Conservation (phyloP, 2,113 vertebrate genomes). For the Prolemur simus region DNA sequence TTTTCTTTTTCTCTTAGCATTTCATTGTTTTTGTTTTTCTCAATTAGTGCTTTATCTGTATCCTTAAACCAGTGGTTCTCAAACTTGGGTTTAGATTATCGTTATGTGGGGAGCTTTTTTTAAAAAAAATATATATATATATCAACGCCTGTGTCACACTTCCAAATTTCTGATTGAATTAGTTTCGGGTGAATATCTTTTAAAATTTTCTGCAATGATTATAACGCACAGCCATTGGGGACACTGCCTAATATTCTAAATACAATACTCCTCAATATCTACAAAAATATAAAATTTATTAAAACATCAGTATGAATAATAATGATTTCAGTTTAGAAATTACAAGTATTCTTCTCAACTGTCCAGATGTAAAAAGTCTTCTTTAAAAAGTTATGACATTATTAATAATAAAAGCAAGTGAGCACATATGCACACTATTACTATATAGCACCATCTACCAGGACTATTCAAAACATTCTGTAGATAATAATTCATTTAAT, state of each 20-base stretch:
- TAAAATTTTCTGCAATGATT: not conserved
- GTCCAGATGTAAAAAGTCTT: not conserved
- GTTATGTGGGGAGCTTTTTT: not conserved
- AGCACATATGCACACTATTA: not conserved
- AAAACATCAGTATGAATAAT: not conserved
- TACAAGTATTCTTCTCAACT: not conserved
- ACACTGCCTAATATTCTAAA: not conserved
- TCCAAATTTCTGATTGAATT: not conserved
- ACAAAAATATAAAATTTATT: not conserved
- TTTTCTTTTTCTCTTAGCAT: not conserved
- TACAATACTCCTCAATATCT: not conserved
- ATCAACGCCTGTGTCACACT: fast-evolving
- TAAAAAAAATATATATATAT: not conserved
- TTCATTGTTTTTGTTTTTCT: not conserved
- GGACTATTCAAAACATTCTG: not conserved
- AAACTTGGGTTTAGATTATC: not conserved
- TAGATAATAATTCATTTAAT: not conserved
- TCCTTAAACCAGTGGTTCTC: not conserved
- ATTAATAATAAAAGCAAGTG: not conserved
- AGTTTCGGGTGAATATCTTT: not conserved
- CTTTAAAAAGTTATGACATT: not conserved
- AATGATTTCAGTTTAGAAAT: not conserved
- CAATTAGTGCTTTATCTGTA: not conserved
- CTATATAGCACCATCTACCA: not conserved
- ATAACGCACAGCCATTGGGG: not conserved